Conservation (phyloP, 2,797 vertebrate species). For the Simalia tracyae region DNA sequence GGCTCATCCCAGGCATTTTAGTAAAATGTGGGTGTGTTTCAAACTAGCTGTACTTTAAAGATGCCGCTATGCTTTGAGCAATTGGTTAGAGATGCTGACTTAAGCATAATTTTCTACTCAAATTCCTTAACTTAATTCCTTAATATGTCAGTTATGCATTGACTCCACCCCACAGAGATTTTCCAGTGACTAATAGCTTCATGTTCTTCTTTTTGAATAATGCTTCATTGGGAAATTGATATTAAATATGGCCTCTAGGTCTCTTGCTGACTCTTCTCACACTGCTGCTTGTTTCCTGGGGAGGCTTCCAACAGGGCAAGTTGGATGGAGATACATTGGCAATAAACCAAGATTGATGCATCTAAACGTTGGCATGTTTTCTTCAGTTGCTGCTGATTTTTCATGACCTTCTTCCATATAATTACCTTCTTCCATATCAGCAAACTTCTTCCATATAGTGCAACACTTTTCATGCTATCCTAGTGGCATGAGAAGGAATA, state of each 20-base stretch:
- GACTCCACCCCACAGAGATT: conserved; percentile 53
- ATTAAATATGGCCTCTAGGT: conserved; percentile 24
- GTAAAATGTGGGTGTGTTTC: conserved; percentile 40
- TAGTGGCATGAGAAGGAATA: neutral
- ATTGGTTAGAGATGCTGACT: conserved; percentile 52
- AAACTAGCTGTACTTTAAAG: conserved; percentile 32
- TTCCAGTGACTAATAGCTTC: conserved; percentile 53
- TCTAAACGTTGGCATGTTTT: neutral
- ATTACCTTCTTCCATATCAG: no score
- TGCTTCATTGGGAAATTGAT: conserved; percentile 3
- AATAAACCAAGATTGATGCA: neutral
- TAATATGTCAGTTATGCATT: conserved; percentile 38
- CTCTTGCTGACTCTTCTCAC: neutral
- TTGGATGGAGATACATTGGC: neutral
- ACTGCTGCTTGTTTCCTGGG: neutral
- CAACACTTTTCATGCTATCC: neutral
- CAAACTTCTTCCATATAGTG: neutral
- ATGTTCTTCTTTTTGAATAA: neutral
- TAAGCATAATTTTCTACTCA: conserved; percentile 13
- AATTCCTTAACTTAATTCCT: conserved; percentile 7
- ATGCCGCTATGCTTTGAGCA: neutral
- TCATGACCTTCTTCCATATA: neutral
- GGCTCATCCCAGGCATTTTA: neutral
- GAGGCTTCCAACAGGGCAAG: neutral
- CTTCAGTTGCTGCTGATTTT: neutral